phyloP scores from a whole-genome alignment of 2,113 vertebrate species.

The Boulengeromyrus knoepffleri region DNA sequence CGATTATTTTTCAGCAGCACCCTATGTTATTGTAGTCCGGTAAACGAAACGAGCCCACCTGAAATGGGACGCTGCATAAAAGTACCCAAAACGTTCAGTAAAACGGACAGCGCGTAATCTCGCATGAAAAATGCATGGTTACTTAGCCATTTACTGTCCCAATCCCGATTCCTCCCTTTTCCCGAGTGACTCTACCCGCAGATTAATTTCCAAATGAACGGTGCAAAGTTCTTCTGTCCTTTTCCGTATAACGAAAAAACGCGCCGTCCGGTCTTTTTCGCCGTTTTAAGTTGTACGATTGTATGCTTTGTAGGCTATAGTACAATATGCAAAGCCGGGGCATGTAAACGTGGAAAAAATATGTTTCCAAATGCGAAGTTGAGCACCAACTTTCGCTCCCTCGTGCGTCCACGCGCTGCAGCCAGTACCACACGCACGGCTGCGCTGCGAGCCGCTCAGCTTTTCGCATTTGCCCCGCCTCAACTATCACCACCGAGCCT shows the following conservation, averaged over 20 bases:
- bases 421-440: background rate
- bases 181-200: background rate
- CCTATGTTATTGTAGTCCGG: background rate
- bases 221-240: background rate
- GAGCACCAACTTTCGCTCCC: background rate
- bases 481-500: background rate
- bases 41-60: background rate
- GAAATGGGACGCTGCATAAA: background rate
- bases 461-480: background rate
- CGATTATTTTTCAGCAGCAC: background rate
- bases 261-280: background rate
- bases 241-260: background rate
- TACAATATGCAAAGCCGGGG: background rate
- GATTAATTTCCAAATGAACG: constrained; percentile 4
- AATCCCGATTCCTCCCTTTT: background rate
- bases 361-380: background rate
- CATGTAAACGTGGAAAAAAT: background rate
- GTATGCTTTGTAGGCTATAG: background rate
- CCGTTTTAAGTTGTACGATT: background rate
- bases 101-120: background rate
- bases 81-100: background rate
- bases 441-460: background rate
- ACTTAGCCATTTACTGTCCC: constrained; percentile 4
- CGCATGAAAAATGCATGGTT: constrained; percentile 1
- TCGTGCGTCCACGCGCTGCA: background rate